Base-by-base conservation (phyloP, 2,797 vertebrate species). In the Melanotaenia pygmaea region DNA sequence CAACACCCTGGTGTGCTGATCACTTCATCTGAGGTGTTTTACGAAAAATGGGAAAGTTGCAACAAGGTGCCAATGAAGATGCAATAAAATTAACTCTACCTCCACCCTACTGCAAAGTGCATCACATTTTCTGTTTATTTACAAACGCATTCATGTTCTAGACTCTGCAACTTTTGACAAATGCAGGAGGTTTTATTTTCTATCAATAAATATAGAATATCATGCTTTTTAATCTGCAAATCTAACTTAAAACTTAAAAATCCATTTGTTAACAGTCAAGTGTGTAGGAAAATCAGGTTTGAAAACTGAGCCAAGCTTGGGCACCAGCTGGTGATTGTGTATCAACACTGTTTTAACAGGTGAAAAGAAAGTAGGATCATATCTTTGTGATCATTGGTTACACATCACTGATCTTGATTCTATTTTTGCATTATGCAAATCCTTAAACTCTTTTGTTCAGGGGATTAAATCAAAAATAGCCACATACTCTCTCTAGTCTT, bases 401-500 rank as follows among this genome's bases (percentile, higher is more conserved):
- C 85, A 82, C 88, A 78, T 70, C 87, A 70, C 87, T 88, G 86
- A 85, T 81, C 75, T 11, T 63, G 80, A 80, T 76, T 91, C 88
- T 90, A 88, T 92, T 92, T 93, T 92, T 90, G 86, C 80, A 87
- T 85, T 63, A 91, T 92, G 89, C 84, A 93, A 94, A 94, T 83
- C 43, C 8, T 67, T 30, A 51, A 81, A 80, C 43, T 77, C 75
- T 76, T 89, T 89, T 91, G 90, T 90, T 88, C 70, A 66, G 67
- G 32, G 73, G 81, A 81, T 90, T 69, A 80, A 70, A 86, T 88
- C 75, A 80, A 89, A 92, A 89, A 91, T 88, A 91, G 91, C 73
- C 64, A 62, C 79, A 80, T 87, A 91, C 91, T 84, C 89, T 92
- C 90, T 92, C 89, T 93, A 91, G 92, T 88, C 78, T 87, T 82